These are phyloP conservation scores for Melieria omissa DNA, from an alignment of 2,888 invertebrate genomes.

Conservation along the genomic window DNA sequence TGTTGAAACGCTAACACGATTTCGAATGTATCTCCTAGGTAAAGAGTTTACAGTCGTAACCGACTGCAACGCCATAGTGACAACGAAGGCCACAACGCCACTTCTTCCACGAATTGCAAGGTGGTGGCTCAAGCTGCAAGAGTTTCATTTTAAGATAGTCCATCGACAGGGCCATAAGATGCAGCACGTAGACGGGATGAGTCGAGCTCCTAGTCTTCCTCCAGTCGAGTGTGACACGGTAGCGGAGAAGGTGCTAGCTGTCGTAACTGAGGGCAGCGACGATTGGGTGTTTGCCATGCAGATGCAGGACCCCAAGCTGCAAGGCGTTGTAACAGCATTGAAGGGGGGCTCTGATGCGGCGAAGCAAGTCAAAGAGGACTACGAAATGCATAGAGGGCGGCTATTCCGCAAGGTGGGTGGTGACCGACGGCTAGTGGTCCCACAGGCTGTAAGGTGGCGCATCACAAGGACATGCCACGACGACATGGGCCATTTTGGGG, in stretches of 20 bases:
- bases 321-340: too few relatives aligned
- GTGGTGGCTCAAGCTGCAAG: neutral
- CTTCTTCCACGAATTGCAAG: neutral
- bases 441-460: constrained; percentile 2
- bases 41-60: neutral
- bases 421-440: neutral
- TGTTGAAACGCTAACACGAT: neutral
- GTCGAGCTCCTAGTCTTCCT: too few relatives aligned
- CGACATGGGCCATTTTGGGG: neutral
- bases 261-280: too few relatives aligned
- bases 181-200: too few relatives aligned
- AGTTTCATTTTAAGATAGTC: neutral
- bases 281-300: too few relatives aligned
- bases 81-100: neutral
- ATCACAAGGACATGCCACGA: constrained; percentile 1
- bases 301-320: neutral
- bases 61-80: neutral
- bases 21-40: constrained; percentile 1
- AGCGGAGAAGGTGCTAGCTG: too few relatives aligned
- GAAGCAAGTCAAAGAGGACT: too few relatives aligned
- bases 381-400: neutral
- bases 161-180: too few relatives aligned
- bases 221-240: too few relatives aligned
- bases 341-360: too few relatives aligned
- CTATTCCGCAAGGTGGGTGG: neutral